These are phyloP conservation scores for Sarcophaga carnaria DNA, from an alignment of 2,888 invertebrate genomes.

Conservation along the genomic window DNA sequence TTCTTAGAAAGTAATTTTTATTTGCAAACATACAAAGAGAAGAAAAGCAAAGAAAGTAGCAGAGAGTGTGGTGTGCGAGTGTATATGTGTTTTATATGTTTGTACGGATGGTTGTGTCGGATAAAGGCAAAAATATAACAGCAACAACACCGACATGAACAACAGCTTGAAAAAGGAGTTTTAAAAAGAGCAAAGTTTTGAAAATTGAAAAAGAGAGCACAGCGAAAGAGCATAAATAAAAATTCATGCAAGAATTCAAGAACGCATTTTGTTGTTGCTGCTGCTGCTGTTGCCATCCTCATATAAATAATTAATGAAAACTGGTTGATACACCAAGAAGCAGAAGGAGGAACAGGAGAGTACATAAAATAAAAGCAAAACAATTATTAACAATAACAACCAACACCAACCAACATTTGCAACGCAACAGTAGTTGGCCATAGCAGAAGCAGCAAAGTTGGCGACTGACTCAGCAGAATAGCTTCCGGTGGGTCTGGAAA, in stretches of 20 bases:
- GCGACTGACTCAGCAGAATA: constrained; percentile 46
- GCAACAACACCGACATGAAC: too few species aligned
- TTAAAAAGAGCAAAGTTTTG: constrained; percentile 52
- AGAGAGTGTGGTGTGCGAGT: neutral
- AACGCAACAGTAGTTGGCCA: constrained; percentile 34
- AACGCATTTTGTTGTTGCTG: constrained; percentile 47
- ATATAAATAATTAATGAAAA: neutral
- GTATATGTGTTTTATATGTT: constrained; percentile 4
- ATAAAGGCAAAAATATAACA: neutral
- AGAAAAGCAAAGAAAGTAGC: constrained; percentile 20
- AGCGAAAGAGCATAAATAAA: neutral
- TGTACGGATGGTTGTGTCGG: constrained; percentile 25
- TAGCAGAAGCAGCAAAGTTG: constrained; percentile 49
- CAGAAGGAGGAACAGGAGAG: neutral
- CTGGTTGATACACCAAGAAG: neutral
- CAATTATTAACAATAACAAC: constrained; percentile 10
- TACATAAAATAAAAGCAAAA: neutral
- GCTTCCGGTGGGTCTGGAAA: constrained; percentile 62
- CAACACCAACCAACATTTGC: constrained; percentile 11
- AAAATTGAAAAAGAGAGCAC: constrained; percentile 52
- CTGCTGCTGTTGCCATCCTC: neutral
- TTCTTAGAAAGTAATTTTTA: too few species aligned
- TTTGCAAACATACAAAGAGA: constrained; percentile 34
- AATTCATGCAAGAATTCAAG: constrained; percentile 47
- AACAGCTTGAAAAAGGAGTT: neutral